These are phyloP conservation scores for Acholoe squamosa DNA, from an alignment of 2,888 invertebrate genomes.

Conservation along the genomic window DNA sequence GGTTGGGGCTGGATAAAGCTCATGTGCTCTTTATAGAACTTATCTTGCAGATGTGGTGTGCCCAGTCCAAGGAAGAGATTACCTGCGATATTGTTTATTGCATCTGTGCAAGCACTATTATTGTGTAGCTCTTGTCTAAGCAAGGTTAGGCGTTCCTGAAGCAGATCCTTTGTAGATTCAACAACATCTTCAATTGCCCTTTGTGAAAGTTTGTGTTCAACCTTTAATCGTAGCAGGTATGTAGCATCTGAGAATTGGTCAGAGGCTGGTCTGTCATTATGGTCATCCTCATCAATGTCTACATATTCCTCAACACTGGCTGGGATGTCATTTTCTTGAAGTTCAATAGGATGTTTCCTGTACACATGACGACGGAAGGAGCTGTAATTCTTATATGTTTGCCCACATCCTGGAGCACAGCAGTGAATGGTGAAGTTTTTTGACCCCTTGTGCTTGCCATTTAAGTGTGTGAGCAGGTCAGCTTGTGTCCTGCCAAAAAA, in stretches of 20 bases:
- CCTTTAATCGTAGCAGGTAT: neutral
- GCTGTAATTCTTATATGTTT: neutral
- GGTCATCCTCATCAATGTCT: neutral
- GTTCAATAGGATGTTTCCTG: neutral
- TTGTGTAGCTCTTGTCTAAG: neutral
- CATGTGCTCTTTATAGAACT: conserved; percentile 43
- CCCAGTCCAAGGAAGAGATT: neutral
- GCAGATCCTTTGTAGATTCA: neutral
- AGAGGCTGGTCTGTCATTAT: neutral
- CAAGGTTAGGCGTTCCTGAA: neutral
- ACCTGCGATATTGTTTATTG: neutral
- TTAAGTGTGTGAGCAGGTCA: neutral
- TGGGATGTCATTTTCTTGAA: no score
- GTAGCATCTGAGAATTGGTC: neutral
- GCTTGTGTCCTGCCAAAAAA: neutral
- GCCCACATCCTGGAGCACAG: neutral
- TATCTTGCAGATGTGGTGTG: neutral
- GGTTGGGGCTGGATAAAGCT: conserved; percentile 1
- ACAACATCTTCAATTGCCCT: neutral
- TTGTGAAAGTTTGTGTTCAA: neutral
- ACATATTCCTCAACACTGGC: neutral
- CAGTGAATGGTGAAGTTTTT: neutral
- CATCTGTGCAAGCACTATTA: neutral
- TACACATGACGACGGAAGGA: neutral
- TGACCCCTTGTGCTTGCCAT: neutral